A percentile compares a stretch with the other conserved stretches of the same genome.
These are phyloP conservation scores for Myopa testacea DNA, from an alignment of 2,888 invertebrate genomes.

Conservation along the genomic window DNA sequence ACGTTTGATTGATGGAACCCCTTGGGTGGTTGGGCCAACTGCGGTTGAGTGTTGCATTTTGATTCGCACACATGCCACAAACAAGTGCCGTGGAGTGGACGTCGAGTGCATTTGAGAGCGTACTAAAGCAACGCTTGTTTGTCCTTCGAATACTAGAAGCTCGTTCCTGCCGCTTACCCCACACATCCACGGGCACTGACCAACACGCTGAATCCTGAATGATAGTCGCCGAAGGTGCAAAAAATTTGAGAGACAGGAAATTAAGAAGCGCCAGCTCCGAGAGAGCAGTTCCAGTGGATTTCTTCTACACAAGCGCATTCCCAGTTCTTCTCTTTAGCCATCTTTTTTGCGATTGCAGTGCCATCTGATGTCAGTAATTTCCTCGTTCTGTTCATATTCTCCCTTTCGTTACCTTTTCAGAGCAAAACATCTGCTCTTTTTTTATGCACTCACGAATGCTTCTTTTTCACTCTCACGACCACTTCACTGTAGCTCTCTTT, in stretches of 20 bases:
- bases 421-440: conserved; percentile 38
- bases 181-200: conserved; percentile 3
- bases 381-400: neutral
- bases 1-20: neutral
- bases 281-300: neutral
- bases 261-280: neutral
- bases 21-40: neutral
- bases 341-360: conserved; percentile 20
- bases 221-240: neutral
- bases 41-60: conserved; percentile 2
- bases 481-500: conserved; percentile 14
- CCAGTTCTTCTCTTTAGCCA: neutral
- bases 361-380: conserved; percentile 31
- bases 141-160: conserved; percentile 15
- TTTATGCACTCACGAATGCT: conserved; percentile 7
- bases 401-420: neutral
- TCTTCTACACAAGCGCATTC: neutral
- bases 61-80: conserved; percentile 29
- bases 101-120: conserved; percentile 34
- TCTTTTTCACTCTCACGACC: conserved; percentile 22
- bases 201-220: conserved; percentile 9
- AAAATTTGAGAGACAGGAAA: neutral
- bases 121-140: conserved; percentile 42
- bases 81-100: conserved; percentile 32
- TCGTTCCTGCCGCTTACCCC: neutral